Evolutionary conservation across 2,888 invertebrate species (phyloP).

Genomic region (Scotopteryx bipunctaria): DNA sequence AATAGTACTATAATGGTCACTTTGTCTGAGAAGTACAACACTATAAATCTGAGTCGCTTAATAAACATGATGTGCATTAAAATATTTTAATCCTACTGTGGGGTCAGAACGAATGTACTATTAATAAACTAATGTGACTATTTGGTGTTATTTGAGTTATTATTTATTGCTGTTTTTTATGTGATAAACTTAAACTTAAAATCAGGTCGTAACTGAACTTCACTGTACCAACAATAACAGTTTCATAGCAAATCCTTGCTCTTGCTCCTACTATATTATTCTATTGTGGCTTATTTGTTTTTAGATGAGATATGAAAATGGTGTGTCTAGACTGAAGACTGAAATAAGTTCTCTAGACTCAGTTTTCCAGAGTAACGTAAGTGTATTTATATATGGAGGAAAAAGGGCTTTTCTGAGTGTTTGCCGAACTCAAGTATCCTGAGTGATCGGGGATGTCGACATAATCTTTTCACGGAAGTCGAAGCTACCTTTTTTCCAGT

Average conservation of each 20-base stretch:
- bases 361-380: slow-evolving; percentile 1
- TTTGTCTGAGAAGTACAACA: too few species aligned
- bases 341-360: background rate
- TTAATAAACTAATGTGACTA: too few species aligned
- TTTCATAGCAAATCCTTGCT: background rate
- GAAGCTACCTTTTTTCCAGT: slow-evolving; percentile 19
- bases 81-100: too few species aligned
- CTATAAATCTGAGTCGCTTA: too few species aligned
- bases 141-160: too few species aligned
- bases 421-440: slow-evolving; percentile 18
- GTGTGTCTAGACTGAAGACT: slow-evolving; percentile 3
- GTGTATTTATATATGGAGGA: slow-evolving; percentile 12
- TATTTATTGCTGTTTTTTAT: too few species aligned
- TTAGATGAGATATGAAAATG: slow-evolving; percentile 22
- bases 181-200: too few species aligned
- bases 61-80: too few species aligned
- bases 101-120: too few species aligned
- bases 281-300: slow-evolving; percentile 37
- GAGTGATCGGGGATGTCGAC: slow-evolving; percentile 25
- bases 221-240: too few species aligned
- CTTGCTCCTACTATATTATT: slow-evolving; percentile 37
- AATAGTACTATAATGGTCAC: too few species aligned
- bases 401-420: slow-evolving; percentile 23
- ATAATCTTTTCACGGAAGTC: slow-evolving; percentile 21
- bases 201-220: too few species aligned